Percentiles rank a stretch among this genome's conserved stretches.
phyloP scores from a whole-genome alignment of 1,140 invertebrate genomes.

The Cyrtorhinus lividipennis region DNA sequence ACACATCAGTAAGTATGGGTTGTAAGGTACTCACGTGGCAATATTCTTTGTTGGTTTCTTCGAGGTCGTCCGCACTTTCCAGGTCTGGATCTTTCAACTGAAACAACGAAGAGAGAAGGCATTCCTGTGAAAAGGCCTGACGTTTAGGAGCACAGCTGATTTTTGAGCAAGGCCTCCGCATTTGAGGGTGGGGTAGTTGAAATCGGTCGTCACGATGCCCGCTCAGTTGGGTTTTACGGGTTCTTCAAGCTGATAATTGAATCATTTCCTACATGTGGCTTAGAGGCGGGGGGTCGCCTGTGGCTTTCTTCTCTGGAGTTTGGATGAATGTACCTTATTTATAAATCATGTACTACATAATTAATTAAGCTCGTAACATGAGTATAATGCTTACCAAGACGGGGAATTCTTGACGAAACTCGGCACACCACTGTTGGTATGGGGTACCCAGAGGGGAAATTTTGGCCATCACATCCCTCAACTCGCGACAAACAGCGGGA shows the following conservation, averaged over 20 bases:
- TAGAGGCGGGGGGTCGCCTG: background rate
- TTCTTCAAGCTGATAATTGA: background rate
- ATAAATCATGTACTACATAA: too few relatives aligned
- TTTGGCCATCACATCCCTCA: constrained; percentile 34
- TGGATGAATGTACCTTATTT: too few relatives aligned
- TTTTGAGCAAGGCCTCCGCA: background rate
- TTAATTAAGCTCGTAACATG: too few relatives aligned
- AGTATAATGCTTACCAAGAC: constrained; percentile 33
- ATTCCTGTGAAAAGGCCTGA: too few relatives aligned
- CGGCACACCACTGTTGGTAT: constrained; percentile 35
- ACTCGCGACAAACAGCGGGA: constrained; percentile 29
- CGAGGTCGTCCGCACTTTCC: constrained; percentile 29
- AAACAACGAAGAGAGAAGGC: too few relatives aligned
- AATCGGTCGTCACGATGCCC: background rate
- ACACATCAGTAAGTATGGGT: too few relatives aligned
- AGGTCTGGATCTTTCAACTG: constrained; percentile 31
- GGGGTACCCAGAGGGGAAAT: constrained; percentile 34
- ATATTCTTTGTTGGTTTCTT: constrained; percentile 31
- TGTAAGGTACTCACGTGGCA: constrained; percentile 31
- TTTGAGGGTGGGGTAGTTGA: background rate
- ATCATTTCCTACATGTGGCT: too few relatives aligned
- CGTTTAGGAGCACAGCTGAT: background rate
- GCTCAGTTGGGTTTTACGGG: too few relatives aligned
- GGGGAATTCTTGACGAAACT: constrained; percentile 32
- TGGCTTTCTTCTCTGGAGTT: too few relatives aligned